A percentile compares a stretch with the other conserved stretches of the same genome.
phyloP scores from a whole-genome alignment of 2,888 invertebrate species.

The Sesia bembeciformis region DNA sequence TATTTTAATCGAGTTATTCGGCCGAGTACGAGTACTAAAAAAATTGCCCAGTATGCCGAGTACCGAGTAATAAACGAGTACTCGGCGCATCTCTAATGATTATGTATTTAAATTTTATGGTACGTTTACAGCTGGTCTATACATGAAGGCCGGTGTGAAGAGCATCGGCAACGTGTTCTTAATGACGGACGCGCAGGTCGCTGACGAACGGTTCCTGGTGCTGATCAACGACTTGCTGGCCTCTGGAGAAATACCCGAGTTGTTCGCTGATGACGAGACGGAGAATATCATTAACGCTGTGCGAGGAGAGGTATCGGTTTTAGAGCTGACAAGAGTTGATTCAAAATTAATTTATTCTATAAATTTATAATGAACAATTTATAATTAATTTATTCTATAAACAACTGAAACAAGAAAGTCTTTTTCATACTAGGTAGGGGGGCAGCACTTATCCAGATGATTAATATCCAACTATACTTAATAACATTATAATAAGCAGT shows the following conservation, averaged over 20 bases:
- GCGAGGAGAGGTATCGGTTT: slow-evolving; percentile 76
- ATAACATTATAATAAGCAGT: too few relatives aligned
- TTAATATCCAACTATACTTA: background rate
- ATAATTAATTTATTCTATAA: background rate
- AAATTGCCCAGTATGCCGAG: too few relatives aligned
- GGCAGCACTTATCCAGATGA: background rate
- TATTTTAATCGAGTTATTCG: too few relatives aligned
- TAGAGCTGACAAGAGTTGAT: too few relatives aligned
- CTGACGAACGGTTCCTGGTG: slow-evolving; percentile 92
- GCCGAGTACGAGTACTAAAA: too few relatives aligned
- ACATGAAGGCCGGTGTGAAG: slow-evolving; percentile 90
- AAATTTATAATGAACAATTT: background rate
- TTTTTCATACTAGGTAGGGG: background rate
- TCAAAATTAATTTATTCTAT: too few relatives aligned
- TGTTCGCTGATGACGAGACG: slow-evolving; percentile 91
- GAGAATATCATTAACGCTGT: slow-evolving; percentile 89
- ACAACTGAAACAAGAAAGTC: background rate
- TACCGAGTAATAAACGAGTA: too few relatives aligned
- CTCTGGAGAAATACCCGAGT: slow-evolving; percentile 93
- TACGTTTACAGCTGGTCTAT: slow-evolving; percentile 76
- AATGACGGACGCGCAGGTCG: slow-evolving; percentile 95
- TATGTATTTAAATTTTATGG: too few relatives aligned
- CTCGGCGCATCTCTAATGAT: too few relatives aligned
- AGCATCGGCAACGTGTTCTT: slow-evolving; percentile 88
- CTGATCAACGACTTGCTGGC: slow-evolving; percentile 94